phyloP scores from a whole-genome alignment of 1,140 invertebrate genomes.

The Prorops nasuta region DNA sequence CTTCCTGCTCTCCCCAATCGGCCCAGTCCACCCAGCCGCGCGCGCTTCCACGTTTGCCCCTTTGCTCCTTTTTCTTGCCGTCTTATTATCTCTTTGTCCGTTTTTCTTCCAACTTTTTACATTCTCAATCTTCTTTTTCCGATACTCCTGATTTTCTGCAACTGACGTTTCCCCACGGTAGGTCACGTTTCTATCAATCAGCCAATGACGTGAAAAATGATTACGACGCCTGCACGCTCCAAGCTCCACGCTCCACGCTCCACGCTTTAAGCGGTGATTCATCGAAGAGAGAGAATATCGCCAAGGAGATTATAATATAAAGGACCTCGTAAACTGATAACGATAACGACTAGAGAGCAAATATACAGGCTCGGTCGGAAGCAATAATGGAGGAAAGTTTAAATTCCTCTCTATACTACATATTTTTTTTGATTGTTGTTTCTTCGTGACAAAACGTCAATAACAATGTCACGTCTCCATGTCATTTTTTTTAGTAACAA shows the following conservation, averaged over 20 bases:
- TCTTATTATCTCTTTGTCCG: neutral
- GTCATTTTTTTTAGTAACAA: no score
- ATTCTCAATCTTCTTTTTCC: neutral
- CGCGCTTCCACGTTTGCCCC: neutral
- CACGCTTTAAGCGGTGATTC: conserved; percentile 38
- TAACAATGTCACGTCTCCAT: no score
- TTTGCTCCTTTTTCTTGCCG: neutral
- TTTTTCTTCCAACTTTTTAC: neutral
- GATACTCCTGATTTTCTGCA: conserved; percentile 3
- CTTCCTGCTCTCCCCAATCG: no score
- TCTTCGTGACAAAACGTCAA: no score
- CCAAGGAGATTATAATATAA: no score
- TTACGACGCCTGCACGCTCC: conserved; percentile 29
- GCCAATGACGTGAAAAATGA: conserved; percentile 45
- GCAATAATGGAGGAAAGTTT: no score
- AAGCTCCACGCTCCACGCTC: conserved; percentile 30
- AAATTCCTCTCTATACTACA: no score
- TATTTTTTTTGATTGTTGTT: no score
- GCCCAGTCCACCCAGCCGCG: neutral
- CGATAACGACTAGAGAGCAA: no score
- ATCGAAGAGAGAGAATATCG: no score
- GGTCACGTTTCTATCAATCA: conserved; percentile 44
- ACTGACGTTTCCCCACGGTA: conserved; percentile 15
- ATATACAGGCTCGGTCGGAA: no score
- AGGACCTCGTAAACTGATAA: no score